These are phyloP conservation scores for Anarsia innoxiella DNA, from an alignment of 2,888 invertebrate species.

Conservation along the genomic window DNA sequence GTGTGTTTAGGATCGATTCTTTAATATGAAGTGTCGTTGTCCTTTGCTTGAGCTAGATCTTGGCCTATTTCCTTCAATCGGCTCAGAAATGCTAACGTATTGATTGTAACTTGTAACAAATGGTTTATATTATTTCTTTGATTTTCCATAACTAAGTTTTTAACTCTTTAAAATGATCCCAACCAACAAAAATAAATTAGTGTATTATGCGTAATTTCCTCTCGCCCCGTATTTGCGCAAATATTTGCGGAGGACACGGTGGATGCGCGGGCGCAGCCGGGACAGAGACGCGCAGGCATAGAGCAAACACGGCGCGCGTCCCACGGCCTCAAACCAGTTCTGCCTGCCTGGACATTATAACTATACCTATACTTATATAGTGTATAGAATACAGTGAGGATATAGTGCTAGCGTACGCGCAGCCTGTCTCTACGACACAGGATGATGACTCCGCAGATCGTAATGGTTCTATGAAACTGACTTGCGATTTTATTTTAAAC, in stretches of 20 bases:
- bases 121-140: too few species aligned
- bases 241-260: background rate
- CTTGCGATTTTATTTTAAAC: background rate
- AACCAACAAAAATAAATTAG: too few species aligned
- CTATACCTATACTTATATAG: background rate
- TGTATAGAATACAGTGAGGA: too few species aligned
- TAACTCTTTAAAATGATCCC: too few species aligned
- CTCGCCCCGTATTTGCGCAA: background rate
- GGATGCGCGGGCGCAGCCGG: background rate
- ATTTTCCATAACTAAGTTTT: too few species aligned
- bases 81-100: too few species aligned
- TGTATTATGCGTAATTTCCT: too few species aligned
- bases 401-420: background rate
- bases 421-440: conserved; percentile 1
- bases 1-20: too few species aligned
- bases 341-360: background rate
- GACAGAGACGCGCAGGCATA: background rate
- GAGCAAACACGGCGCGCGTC: conserved; percentile 2
- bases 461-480: background rate
- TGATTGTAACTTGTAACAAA: too few species aligned
- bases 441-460: background rate
- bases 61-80: too few species aligned
- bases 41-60: too few species aligned
- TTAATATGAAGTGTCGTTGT: too few species aligned
- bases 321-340: conserved; percentile 12